A percentile compares a stretch with the other conserved stretches of the same genome.
phyloP scores from a whole-genome alignment of 2,113 vertebrate genomes.

The Hystrix cristata region DNA sequence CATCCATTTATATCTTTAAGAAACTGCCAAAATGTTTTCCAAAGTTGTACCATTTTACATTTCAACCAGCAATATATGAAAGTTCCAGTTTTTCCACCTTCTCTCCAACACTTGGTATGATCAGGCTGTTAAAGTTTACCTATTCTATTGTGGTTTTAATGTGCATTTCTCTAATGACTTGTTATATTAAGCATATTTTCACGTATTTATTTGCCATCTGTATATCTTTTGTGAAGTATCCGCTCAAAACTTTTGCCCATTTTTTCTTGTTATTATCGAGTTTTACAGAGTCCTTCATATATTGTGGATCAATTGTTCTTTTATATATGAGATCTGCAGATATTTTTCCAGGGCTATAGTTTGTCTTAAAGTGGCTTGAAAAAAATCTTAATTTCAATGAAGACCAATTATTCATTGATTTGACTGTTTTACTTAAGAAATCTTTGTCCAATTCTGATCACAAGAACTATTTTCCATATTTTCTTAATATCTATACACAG shows the following conservation, averaged over 20 bases:
- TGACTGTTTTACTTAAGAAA: neutral
- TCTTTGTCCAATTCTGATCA: neutral
- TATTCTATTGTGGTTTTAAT: neutral
- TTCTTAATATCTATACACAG: neutral
- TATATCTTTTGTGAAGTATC: neutral
- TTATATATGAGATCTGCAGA: neutral
- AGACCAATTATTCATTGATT: neutral
- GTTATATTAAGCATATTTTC: neutral
- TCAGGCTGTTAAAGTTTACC: neutral
- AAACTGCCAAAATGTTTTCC: neutral
- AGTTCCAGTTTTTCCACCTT: neutral
- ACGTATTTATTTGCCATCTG: neutral
- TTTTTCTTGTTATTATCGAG: neutral
- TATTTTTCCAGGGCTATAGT: neutral
- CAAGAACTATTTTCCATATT: neutral
- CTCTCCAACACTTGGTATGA: neutral
- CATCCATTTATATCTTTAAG: neutral
- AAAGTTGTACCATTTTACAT: neutral
- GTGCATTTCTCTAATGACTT: neutral
- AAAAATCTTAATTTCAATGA: constrained; percentile 18
- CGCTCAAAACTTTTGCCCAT: neutral
- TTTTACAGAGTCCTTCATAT: neutral
- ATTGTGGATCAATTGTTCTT: neutral
- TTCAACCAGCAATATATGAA: neutral
- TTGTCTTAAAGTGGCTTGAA: constrained; percentile 17